Evolutionary conservation across 92 coral and sea anemone genomes (phyloP), one percentile per base, ranked within the genome.

Genomic region (Blastomussa wellsi): DNA sequence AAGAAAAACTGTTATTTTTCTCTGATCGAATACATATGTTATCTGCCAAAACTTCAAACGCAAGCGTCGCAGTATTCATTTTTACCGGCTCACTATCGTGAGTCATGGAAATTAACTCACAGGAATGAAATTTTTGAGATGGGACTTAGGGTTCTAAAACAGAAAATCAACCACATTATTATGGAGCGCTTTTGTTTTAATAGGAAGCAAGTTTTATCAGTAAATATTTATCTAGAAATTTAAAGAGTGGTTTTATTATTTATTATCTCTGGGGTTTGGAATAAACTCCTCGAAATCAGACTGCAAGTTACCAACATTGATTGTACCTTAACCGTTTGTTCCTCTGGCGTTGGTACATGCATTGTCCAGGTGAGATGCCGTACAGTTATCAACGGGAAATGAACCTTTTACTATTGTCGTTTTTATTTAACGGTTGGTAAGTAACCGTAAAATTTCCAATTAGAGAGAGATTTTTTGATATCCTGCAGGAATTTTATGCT

Each of bases 361-460:
- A 57, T 57, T 29, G 26, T 24, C n/a, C 65, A 24, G 65, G 65
- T 57, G 49, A 44, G 6, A 13, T 44, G 0, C 49, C 11, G 49
- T 39, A 39, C 44, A 3, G 3, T 39, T 39, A 44, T 44, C 11
- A 44, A 13, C 7, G 12, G 11, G 6, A 4, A 44, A 8, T 44
- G 49, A 44, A 44, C 7, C 49, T 13, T 8, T n/a, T n/a, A n/a
- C n/a, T 44, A 14, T 28, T 70, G 12, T 15, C 37, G 48, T 37
- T 70, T 36, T 70, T 15, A 67, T 32, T 69, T 69, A 13, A 69
- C 72, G 72, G 72, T 69, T 11, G 74, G 74, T 35, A 39, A 39
- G 19, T 36, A 70, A 20, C 75, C 48, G 26, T 33, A 38, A 70
- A 70, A 70, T 35, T 4, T 37, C 44, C 44, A 70, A 70, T 29